phyloP scores from a whole-genome alignment of 2,113 vertebrate genomes.

The cat (Felis catus) region DNA sequence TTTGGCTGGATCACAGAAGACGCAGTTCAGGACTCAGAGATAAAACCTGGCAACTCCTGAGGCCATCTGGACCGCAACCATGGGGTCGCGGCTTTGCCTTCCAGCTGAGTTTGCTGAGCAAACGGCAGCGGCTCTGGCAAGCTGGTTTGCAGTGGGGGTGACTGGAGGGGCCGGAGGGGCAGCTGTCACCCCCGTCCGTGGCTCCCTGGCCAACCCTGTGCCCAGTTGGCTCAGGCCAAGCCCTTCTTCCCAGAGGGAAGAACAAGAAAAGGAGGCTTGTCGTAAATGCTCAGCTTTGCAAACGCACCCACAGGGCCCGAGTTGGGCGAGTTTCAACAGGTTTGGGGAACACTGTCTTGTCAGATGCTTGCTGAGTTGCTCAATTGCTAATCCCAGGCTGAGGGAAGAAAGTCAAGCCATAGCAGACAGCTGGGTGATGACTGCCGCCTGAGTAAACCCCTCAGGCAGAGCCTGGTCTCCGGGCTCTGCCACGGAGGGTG shows the following conservation, averaged over 20 bases:
- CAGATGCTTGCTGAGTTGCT: constrained; percentile 78
- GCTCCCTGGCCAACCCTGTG: neutral
- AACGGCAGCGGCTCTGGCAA: neutral
- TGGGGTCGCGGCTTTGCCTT: constrained; percentile 58
- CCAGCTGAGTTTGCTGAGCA: constrained; percentile 11
- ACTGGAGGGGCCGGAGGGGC: neutral
- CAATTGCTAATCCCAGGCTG: constrained; percentile 86
- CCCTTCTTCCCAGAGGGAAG: constrained; percentile 40
- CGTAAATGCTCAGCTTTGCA: constrained; percentile 57
- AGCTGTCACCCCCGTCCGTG: neutral
- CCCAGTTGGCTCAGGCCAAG: neutral
- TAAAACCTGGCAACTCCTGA: constrained; percentile 74
- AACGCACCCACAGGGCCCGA: constrained; percentile 52
- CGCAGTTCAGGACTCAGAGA: constrained; percentile 69
- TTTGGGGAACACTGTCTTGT: constrained; percentile 79
- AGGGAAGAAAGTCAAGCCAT: constrained; percentile 79
- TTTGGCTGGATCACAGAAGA: constrained; percentile 72
- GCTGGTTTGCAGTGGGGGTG: neutral
- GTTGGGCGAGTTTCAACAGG: constrained; percentile 84
- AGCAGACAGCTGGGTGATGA: constrained; percentile 59
- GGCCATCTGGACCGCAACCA: constrained; percentile 56
- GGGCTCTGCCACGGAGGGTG: neutral
- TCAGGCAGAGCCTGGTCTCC: constrained; percentile 11
- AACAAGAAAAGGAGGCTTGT: constrained; percentile 47
- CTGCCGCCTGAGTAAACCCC: constrained; percentile 56